These are phyloP conservation scores for Dromococcyx pavoninus DNA, from an alignment of 2,797 vertebrate species.

Conservation along the genomic window DNA sequence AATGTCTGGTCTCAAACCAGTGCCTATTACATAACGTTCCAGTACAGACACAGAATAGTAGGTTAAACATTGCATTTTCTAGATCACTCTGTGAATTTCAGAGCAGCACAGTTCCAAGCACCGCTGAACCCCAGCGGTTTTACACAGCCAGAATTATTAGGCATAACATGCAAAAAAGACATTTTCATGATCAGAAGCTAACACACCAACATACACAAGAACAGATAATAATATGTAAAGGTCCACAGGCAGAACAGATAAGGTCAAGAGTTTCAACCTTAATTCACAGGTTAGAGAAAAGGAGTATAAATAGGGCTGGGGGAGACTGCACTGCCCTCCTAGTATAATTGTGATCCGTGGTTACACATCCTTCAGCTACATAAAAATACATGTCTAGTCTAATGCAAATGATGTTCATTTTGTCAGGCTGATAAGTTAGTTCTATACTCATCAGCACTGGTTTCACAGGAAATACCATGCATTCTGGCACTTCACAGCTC, in stretches of 20 bases:
- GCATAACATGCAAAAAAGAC: background rate
- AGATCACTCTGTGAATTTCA: background rate
- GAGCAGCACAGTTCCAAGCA: background rate
- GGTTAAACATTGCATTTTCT: background rate
- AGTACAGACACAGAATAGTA: background rate
- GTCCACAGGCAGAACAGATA: background rate
- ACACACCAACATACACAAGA: background rate
- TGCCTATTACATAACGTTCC: background rate
- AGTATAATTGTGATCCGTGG: background rate
- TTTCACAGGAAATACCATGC: background rate
- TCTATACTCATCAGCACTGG: background rate
- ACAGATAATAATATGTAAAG: background rate
- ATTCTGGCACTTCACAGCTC: background rate
- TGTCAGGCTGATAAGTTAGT: background rate
- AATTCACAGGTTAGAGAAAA: background rate
- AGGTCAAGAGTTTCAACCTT: background rate
- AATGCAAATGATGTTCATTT: background rate
- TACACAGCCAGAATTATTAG: background rate
- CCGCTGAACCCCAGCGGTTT: background rate
- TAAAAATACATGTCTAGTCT: conserved; percentile 28
- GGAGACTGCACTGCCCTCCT: background rate
- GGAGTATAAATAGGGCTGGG: background rate
- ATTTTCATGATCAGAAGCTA: background rate
- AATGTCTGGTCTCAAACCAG: background rate
- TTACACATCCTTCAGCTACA: background rate